A percentile compares a stretch with the other conserved stretches of the same genome.
Conservation (phyloP, 2,888 invertebrate species). For the Tetrapedia diversipes region DNA sequence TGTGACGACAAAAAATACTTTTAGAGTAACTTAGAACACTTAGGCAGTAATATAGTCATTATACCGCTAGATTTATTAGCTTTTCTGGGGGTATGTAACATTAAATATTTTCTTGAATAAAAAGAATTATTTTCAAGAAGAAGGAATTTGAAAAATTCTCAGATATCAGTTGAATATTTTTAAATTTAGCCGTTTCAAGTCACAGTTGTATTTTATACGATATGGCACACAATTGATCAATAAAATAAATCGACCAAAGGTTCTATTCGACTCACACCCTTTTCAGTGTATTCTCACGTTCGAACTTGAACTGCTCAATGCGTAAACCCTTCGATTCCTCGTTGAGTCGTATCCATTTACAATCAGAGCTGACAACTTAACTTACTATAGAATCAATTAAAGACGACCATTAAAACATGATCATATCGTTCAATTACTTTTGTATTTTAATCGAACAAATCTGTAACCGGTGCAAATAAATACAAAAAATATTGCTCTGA, state of each 20-base stretch:
- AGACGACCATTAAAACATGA: constrained; percentile 53
- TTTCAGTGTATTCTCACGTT: neutral
- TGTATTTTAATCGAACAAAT: constrained; percentile 34
- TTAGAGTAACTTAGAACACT: constrained; percentile 49
- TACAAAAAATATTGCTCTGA: constrained; percentile 9
- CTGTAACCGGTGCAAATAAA: constrained; percentile 20
- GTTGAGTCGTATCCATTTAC: neutral
- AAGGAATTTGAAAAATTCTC: neutral
- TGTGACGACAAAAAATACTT: constrained; percentile 25
- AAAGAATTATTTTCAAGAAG: neutral
- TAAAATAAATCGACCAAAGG: neutral
- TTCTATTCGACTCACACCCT: neutral
- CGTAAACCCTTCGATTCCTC: neutral
- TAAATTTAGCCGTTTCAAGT: neutral
- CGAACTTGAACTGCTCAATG: neutral
- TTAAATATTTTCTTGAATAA: neutral
- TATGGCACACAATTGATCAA: constrained; percentile 18
- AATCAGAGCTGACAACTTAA: constrained; percentile 10
- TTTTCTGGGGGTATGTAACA: neutral
- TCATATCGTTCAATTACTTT: constrained; percentile 27
- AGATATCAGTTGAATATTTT: constrained; percentile 10
- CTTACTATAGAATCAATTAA: constrained; percentile 12
- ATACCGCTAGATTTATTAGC: neutral
- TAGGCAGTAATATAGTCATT: constrained; percentile 42
- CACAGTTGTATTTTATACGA: neutral